Evolutionary conservation across 2,888 invertebrate species (phyloP), one percentile per base, ranked within the genome.

Genomic region (Halictus quadricinctus): DNA sequence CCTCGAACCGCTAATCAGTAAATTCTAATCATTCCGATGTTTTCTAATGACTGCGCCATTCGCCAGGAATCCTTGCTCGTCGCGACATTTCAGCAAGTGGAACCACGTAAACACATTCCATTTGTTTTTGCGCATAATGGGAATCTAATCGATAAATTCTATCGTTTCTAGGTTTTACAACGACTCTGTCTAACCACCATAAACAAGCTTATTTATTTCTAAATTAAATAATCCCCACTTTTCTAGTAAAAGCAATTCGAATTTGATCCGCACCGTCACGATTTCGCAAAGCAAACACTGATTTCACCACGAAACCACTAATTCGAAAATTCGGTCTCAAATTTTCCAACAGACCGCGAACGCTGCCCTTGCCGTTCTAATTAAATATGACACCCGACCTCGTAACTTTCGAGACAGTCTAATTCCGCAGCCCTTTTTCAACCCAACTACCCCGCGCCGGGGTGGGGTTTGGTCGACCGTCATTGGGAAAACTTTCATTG

Each of bases 401-500:
- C 29, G 64, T 25, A 64, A 64, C 64, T 29, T 29, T 12, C 60
- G 29, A 64, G 64, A 64, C 64, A 15, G 54, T 29, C 64, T 64
- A 29, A 64, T n/a, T 29, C 64, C n/a, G 29, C 7, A 29, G 29
- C 15, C 29, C 29, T 64, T 29, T 64, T 29, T 6, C 29, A 29
- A 29, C 15, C 15, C 54, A 54, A 21, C 54, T n/a, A n/a, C 2
- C 54, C 54, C 54, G 10, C 36, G 3, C 3, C 36, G 36, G 21
- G 3, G 21, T 7, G 54, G 21, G 3, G 21, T 21, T 7, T 66
- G 43, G 43, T 15, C 72, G 64, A 50, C 18, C 0, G 54, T n/a
- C 43, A 36, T 25, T 36, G 80, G 8, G 36, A 18, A 25, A 77
- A 81, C 58, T 81, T 77, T 29, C 48, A 73, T 43, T 15, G 73